These are phyloP conservation scores for Eleginops maclovinus DNA, from an alignment of 2,113 vertebrate species.

Conservation along the genomic window DNA sequence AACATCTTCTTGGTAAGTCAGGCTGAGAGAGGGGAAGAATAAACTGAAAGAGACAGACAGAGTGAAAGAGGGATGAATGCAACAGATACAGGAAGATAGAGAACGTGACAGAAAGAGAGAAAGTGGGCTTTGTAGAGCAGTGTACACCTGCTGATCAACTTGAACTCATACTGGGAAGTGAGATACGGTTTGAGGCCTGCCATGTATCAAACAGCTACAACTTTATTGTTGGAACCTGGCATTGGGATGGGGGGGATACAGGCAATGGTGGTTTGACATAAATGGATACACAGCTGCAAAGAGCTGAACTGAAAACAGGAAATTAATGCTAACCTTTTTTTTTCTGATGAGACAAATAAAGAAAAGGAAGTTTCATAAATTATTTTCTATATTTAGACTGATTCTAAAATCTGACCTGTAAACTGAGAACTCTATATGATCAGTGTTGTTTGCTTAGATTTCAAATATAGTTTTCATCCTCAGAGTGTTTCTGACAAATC, in stretches of 20 bases:
- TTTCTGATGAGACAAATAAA: conserved; percentile 56
- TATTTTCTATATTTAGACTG: conserved; percentile 4
- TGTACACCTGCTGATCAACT: conserved; percentile 66
- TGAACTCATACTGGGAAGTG: conserved; percentile 56
- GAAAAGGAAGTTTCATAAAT: conserved; percentile 42
- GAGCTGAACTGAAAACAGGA: conserved; percentile 85
- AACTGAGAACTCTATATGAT: conserved; percentile 3
- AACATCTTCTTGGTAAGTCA: conserved; percentile 40
- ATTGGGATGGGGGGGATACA: conserved; percentile 72
- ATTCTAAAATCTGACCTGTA: conserved; percentile 14
- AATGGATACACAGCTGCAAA: conserved; percentile 83
- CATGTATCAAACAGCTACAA: conserved; percentile 32
- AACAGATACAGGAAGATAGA: conserved; percentile 57
- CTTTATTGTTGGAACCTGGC: conserved; percentile 35
- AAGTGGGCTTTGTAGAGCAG: conserved; percentile 52
- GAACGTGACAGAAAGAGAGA: conserved; percentile 71
- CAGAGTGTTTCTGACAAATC: conserved; percentile 6
- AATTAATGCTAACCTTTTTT: conserved; percentile 68
- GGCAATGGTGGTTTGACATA: conserved; percentile 79
- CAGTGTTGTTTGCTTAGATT: neutral
- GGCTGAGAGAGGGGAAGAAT: conserved; percentile 9
- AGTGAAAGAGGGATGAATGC: conserved; percentile 43
- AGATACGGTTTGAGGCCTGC: conserved; percentile 59
- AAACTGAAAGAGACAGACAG: neutral
- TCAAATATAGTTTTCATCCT: conserved; percentile 18